Evolutionary conservation across 2,888 invertebrate species (phyloP), one percentile per base, ranked within the genome.

Genomic region (Leucania comma): DNA sequence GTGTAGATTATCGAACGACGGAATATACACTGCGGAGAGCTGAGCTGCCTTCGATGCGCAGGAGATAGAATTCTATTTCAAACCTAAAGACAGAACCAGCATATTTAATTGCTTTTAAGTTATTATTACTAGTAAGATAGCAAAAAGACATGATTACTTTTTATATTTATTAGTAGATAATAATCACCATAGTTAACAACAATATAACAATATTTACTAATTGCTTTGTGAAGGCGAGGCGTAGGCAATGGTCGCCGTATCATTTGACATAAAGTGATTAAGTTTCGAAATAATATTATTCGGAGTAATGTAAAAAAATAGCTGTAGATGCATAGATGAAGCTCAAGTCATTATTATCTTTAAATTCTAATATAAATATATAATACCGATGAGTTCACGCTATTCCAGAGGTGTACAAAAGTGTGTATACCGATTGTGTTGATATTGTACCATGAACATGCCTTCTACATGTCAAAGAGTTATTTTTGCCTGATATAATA

Each of bases 11-110:
- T 65, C 50, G 66, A 73, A 70, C 63, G 72, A 78, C 66, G 76
- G 72, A 73, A 64, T 70, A 71, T 62, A 72, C 38, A 54, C 67
- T 61, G 48, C 48, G 72, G 57, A 63, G 62, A 58, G 64, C 68
- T 77, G 62, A 58, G 64, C 68, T 77, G 68, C 61, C 73, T 77
- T 66, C 70, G 60, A 62, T 61, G 50, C 48, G 75, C 64, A 65
- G 72, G 77, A 75, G 63, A 75, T 83, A 87, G 91, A 93, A 94
- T 94, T 92, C 93, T 94, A 94, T 95, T 94, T 95, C 94, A 94
- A 94, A 93, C 91, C 93, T 93, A 88, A 89, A 91, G 88, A 91
- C 90, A 92, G 93, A 93, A 91, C 91, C 94, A 87, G 90, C 88
- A 87, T 88, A 90, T 83, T 84, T 58, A 84, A 88, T 89, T 90